Base-by-base conservation (phyloP, 2,888 invertebrate genomes). In the Melieria crassipennis region DNA sequence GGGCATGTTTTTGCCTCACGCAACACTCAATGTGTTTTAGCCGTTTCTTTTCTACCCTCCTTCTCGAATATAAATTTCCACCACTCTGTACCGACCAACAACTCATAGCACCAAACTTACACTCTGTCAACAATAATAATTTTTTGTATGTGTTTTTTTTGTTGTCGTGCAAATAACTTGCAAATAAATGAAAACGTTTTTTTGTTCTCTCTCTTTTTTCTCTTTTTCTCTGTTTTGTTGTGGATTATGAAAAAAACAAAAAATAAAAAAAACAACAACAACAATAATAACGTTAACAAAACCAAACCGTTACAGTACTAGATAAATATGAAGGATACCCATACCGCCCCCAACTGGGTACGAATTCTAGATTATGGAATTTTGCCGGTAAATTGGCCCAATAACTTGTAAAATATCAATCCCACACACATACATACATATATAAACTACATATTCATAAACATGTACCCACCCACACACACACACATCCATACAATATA, bases 341-440 rank as follows among this genome's bases (percentile, higher is more conserved):
- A 76, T 86, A 86, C 82, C 87, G 86, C 80, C 82, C 84, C 79
- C 86, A 84, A 80, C 85, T 86, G 86, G 86, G 86, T 82, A 84
- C 85, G 80, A 85, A 85, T 85, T 80, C 86, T 82, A 86, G 86
- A 79, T 77, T 81, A 82, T 86, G 86, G 86, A 86, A 86, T 84
- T 86, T 86, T 83, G 83, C 85, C 86, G 86, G 86, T 86, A 86
- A 86, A 85, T 86, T 86, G 84, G 85, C 84, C 82, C 81, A 76
- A 74, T 65, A 77, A 75, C 60, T 76, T 75, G 69, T 77, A 76
- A 57, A 43, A 65, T 16, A 68, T 46, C n/a, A 11, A 6, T 56
- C 11, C 9, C 11, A 46, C 52, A 47, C 55, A 11, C 52, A 45
- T 43, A 52, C 55, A 71, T 48, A 46, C 13, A 67, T 42, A 72